Evolutionary conservation across 1,140 invertebrate species (phyloP).

Genomic region (Caenorhabditis elegans): WBcel235 BX284602.5:890001-890500

Average conservation of each 20-base stretch:
- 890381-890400: slow-evolving; percentile 19
- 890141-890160: background rate
- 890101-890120: background rate
- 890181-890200: too few species aligned
- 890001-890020: background rate
- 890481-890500: too few species aligned
- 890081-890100: background rate
- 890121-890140: slow-evolving; percentile 7
- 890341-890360: background rate
- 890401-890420: background rate
- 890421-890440: too few species aligned
- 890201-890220: too few species aligned
- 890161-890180: background rate
- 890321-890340: too few species aligned
- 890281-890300: too few species aligned
- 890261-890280: too few species aligned
- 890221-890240: too few species aligned
- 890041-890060: background rate
- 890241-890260: too few species aligned
- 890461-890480: too few species aligned
- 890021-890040: background rate
- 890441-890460: too few species aligned
- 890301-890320: too few species aligned
- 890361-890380: background rate
- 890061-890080: slow-evolving; percentile 15